Evolutionary conservation across 2,888 invertebrate species (phyloP), one percentile per base, ranked within the genome.

Genomic region (Pachymerium ferrugineum): DNA sequence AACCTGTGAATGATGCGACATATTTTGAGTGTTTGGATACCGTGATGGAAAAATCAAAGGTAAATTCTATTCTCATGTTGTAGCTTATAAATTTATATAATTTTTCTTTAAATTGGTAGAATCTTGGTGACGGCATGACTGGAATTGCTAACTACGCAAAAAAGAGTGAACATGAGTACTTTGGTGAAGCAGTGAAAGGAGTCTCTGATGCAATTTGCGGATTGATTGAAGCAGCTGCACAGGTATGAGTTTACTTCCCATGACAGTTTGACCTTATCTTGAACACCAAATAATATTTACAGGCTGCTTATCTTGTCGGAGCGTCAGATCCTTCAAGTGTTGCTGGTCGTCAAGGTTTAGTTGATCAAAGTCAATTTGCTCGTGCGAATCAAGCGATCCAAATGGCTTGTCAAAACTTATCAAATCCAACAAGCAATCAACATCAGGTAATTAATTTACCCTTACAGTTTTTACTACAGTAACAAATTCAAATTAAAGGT

Each of bases 11-110:
- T 78, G 94, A 94, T 77, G 88, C 89, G 74, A 90, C 92, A 0
- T 98, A 97, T 85, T 97, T 92, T 83, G 96, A 96, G 79, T 95
- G 95, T 77, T 88, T 97, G 30, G 97, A 97, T 81, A 87, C 88
- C 19, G 93, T 96, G 3, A 93, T 95, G 77, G 91, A 91, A 54
- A 92, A 92, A 81, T 93, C 94, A 79, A 91, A 93, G 82, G 79
- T 79, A 72, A 72, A 25, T 4, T 74, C 1, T 16, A 12, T 10
- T 54, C 19, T 14, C 8, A 22, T 71, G 38, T 31, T 35, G 38
- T 71, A 8, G 2, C 5, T 2, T 4, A 25, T 3, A 29, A 19
- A 31, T 33, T 3, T 71, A 33, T 73, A 67, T 30, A 69, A 54
- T 62, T 74, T 70, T 73, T 42, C 73, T 76, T 70, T 78, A 78